Evolutionary conservation across 2,113 vertebrate genomes (phyloP), one percentile per base, ranked within the genome.

Genomic region (Seriola rivoliana): DNA sequence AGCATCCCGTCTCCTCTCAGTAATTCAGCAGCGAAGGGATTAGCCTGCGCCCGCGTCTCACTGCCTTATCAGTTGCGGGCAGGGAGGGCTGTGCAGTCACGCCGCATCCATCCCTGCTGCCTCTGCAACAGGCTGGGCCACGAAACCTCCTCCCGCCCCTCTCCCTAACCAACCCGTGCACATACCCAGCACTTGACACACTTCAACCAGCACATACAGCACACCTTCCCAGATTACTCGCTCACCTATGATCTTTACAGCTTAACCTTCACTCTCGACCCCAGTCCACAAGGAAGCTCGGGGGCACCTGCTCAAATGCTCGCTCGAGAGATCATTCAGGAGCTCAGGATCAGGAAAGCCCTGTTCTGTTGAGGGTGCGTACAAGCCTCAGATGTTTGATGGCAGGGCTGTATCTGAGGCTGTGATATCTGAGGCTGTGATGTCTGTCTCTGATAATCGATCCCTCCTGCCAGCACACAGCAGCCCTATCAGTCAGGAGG

Each of bases 381-480:
- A 70, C 64, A 44, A 55, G 65, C 29, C 44, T 55, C 17, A 25
- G 70, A 87, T 79, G 80, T 85, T 76, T 63, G 68, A 85, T 81
- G 88, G 59, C 88, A 71, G 68, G 34, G 60, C 67, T 50, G 64
- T 73, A 85, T 93, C 87, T 84, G 70, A 75, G 76, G 75, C 83
- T 65, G 75, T 23, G 86, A 92, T 73, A 85, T 93, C 87, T 84
- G 70, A 75, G 76, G 75, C 83, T 65, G 75, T 23, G 86, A 92
- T 91, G 80, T 66, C 77, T 64, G 72, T 69, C 66, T 89, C 75
- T 87, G 87, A 89, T 92, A 90, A 94, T 93, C 82, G 85, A 92
- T 86, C 82, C 71, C 25, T 75, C 80, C 85, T 90, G 88, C 93
- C 87, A 79, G 84, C 88, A 58, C 64, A 1, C 66, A 13, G 50